phyloP scores from a whole-genome alignment of 2,888 invertebrate species.

The Norana najaformis region DNA sequence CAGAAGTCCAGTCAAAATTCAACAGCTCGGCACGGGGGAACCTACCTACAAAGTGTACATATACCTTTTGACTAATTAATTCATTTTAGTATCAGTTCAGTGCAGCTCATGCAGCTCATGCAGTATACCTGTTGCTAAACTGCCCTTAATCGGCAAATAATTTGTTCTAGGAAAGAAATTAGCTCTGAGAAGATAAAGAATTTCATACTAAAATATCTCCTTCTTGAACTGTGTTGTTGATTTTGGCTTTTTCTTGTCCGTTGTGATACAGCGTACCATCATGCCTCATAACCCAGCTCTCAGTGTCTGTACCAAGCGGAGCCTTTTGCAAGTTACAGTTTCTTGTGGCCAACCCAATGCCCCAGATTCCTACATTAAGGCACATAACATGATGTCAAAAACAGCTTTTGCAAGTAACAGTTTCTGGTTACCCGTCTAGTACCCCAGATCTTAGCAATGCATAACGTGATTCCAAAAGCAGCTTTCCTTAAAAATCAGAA shows the following conservation, averaged over 20 bases:
- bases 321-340: conserved; percentile 83
- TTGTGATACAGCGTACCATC: conserved; percentile 85
- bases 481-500: background rate
- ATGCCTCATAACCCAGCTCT: conserved; percentile 90
- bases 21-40: background rate
- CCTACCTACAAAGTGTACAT: too few species aligned
- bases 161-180: background rate
- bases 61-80: background rate
- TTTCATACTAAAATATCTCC: conserved; percentile 81
- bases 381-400: background rate
- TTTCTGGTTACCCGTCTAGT: too few species aligned
- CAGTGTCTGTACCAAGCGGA: conserved; percentile 81
- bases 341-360: conserved; percentile 87
- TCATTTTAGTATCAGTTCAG: background rate
- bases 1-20: background rate
- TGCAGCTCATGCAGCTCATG: background rate
- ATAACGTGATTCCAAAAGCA: too few species aligned
- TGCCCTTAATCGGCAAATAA: background rate
- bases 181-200: background rate
- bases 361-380: conserved; percentile 71
- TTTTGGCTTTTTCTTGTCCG: conserved; percentile 76
- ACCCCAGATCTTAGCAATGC: too few species aligned
- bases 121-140: background rate
- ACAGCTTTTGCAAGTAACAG: too few species aligned
- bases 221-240: conserved; percentile 74